These are phyloP conservation scores for Microplitis manilae DNA, from an alignment of 2,888 invertebrate genomes.

Conservation along the genomic window DNA sequence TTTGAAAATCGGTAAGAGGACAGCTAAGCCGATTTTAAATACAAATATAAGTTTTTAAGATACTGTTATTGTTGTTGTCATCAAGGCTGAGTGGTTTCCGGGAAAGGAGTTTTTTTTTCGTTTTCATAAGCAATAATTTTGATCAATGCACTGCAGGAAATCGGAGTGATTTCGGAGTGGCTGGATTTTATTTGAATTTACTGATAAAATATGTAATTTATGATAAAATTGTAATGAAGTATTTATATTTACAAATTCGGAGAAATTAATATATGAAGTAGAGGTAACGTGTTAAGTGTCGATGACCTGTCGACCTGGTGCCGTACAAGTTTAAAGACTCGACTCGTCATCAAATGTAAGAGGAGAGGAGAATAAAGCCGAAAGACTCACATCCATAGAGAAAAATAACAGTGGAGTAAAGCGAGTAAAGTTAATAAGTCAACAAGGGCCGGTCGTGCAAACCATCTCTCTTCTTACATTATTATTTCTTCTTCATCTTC, in stretches of 20 bases:
- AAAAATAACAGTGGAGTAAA: constrained; percentile 38
- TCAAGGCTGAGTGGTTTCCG: background rate
- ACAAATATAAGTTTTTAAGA: constrained; percentile 39
- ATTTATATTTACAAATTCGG: too few species aligned
- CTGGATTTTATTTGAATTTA: too few species aligned
- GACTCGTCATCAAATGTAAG: background rate
- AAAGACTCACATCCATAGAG: constrained; percentile 28
- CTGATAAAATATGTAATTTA: too few species aligned
- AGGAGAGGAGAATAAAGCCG: constrained; percentile 34
- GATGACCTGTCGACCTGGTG: background rate
- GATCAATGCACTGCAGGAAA: too few species aligned
- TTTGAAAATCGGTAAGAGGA: background rate
- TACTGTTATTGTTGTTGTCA: background rate
- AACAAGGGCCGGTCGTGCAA: constrained; percentile 62
- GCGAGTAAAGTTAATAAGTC: constrained; percentile 67
- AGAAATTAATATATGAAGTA: too few species aligned
- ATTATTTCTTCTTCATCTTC: constrained; percentile 23
- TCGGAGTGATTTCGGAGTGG: too few species aligned
- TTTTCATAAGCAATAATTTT: too few species aligned
- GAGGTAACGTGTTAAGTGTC: background rate
- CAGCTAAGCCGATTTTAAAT: constrained; percentile 24
- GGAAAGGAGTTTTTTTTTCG: background rate
- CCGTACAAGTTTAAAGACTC: background rate
- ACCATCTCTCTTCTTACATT: constrained; percentile 41
- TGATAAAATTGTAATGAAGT: too few species aligned